Evolutionary conservation across 2,888 invertebrate genomes (phyloP), one percentile per base, ranked within the genome.

Genomic region (Odontomyia ornata): DNA sequence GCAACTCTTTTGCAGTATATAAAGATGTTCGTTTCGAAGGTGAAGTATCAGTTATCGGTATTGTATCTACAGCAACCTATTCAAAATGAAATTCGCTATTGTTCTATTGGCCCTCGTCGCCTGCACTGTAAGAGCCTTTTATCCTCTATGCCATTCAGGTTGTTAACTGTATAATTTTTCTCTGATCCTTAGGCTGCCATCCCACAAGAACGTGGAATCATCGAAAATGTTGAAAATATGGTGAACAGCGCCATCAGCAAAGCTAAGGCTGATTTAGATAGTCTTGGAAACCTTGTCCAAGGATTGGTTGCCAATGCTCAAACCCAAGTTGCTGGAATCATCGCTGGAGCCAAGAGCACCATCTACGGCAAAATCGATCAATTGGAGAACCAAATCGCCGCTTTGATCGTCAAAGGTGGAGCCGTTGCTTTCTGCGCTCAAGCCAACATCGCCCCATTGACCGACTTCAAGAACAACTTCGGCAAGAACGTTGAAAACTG

Each of bases 11-110:
- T n/a, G n/a, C n/a, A n/a, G n/a, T n/a, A n/a, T n/a, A n/a, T n/a
- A n/a, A 36, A 36, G 36, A 36, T 5, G 5, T 36, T 36, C 3
- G 9, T 9, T 36, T 36, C 36, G 3, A 5, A 5, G 5, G 5
- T 36, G 7, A 52, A 52, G 15, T 18, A 52, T 52, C 52, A 52
- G 52, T 52, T 52, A n/a, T 15, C 18, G 15, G 52, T 52, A 3
- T 15, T 9, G 52, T 52, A 52, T 9, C 52, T 4, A 52, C 52
- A 52, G 15, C 52, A 52, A 52, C 18, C 15, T 18, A 47, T 72
- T 73, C 75, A 76, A 62, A 47, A 78, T 78, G 78, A 78, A 77
- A 77, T 77, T 77, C 71, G 65, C 72, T 27, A 75, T 77, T 23
- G 57, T 77, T 28, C 56, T 78, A 11, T 76, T 78, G 75, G 78